Evolutionary conservation across 2,888 invertebrate species (phyloP).

Genomic region (Stenolophus ochropezus): DNA sequence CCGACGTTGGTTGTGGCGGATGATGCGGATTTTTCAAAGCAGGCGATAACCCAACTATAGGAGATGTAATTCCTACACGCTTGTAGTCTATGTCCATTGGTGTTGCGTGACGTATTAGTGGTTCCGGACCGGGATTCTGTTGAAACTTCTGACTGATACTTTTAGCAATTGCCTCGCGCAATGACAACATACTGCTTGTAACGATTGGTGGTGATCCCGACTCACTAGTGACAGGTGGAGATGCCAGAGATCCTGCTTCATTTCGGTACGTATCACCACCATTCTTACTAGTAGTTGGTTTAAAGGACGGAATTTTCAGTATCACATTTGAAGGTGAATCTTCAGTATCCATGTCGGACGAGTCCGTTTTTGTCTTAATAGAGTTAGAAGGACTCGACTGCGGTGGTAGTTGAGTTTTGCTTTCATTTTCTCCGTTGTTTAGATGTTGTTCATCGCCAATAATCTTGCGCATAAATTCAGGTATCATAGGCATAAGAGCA

Average conservation of each 20-base stretch:
- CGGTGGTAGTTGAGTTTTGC: slow-evolving; percentile 53
- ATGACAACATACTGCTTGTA: slow-evolving; percentile 77
- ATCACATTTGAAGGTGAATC: slow-evolving; percentile 84
- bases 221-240: slow-evolving; percentile 74
- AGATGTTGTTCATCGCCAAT: slow-evolving; percentile 76
- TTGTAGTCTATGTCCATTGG: slow-evolving; percentile 76
- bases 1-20: slow-evolving; percentile 65
- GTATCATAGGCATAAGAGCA: slow-evolving; percentile 71
- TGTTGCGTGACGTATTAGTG: slow-evolving; percentile 72
- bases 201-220: slow-evolving; percentile 76
- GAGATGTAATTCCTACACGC: slow-evolving; percentile 77
- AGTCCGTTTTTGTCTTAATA: slow-evolving; percentile 69
- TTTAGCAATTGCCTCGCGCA: slow-evolving; percentile 93
- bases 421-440: slow-evolving; percentile 64
- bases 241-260: slow-evolving; percentile 70
- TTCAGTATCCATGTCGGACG: slow-evolving; percentile 72
- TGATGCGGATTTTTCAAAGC: slow-evolving; percentile 74
- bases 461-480: slow-evolving; percentile 76
- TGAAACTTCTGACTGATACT: slow-evolving; percentile 92
- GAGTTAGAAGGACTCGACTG: slow-evolving; percentile 73
- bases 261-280: slow-evolving; percentile 73
- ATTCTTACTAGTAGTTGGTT: slow-evolving; percentile 77
- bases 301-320: slow-evolving; percentile 95
- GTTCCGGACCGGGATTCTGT: slow-evolving; percentile 74
- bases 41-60: slow-evolving; percentile 78